Conservation (phyloP, 2,888 invertebrate genomes). For the Uropetala carovei region DNA sequence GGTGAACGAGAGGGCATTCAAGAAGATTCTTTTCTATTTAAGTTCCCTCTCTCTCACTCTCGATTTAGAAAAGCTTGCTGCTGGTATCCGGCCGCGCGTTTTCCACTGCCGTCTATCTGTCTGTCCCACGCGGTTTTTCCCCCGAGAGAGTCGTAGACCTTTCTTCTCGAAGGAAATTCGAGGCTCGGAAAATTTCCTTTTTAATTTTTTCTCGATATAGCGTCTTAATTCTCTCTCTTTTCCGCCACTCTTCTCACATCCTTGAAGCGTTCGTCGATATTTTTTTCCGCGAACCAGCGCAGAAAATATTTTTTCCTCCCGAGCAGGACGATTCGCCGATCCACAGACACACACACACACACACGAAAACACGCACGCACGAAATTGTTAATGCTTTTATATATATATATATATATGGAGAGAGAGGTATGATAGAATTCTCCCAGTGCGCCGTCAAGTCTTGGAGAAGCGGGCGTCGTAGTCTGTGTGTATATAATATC, state of each 20-base stretch:
- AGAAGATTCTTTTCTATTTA: conserved; percentile 48
- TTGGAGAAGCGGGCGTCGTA: neutral
- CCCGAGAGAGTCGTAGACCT: neutral
- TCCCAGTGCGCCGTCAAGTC: neutral
- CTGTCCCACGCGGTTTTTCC: conserved; percentile 44
- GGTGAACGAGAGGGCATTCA: conserved; percentile 1
- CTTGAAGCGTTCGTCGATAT: neutral
- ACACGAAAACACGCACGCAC: neutral
- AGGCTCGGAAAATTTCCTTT: neutral
- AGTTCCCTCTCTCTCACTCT: conserved; percentile 55
- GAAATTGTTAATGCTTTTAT: neutral
- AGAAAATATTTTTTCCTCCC: neutral
- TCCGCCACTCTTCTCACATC: neutral
- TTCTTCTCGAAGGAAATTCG: neutral
- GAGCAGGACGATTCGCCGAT: conserved; percentile 1
- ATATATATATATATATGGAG: neutral
- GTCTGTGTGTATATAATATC: conserved; percentile 40
- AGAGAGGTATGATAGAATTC: neutral
- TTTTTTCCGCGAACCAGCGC: neutral
- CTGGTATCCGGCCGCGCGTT: neutral
- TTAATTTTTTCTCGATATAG: no score
- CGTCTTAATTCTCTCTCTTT: neutral
- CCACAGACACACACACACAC: neutral
- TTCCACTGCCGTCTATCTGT: neutral
- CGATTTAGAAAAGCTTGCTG: conserved; percentile 54